Base-by-base conservation (phyloP, 2,797 vertebrate genomes). In the Hoplostethus atlanticus region DNA sequence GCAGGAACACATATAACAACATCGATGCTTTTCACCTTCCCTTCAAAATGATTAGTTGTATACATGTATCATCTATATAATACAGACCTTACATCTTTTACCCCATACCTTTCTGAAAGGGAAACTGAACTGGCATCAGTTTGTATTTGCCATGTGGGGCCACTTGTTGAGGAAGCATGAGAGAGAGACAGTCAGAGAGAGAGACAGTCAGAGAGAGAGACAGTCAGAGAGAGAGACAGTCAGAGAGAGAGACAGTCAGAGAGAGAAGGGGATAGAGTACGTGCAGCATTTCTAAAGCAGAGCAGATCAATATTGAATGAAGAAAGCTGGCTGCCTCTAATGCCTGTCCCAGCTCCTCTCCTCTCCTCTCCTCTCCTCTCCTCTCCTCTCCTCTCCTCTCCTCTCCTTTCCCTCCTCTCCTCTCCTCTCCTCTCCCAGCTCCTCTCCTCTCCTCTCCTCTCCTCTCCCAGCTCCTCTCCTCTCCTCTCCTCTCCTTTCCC, bases 221-320 rank as follows among this genome's bases (percentile, higher is more conserved):
- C 21, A 21, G 21, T 21, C 21, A 58, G 55, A 74, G 21, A 47
- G 50, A 72, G 64, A 56, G 34, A 51, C 34, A 34, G 31, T 34
- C 4, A 34, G 57, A 67, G 28, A 63, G 51, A 73, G 54, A 30
- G 68, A 10, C 55, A 51, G 42, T 8, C 15, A 10, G 21, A 3
- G 12, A 53, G 10, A n/a, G 28, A 47, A 3, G 47, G 34, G 13
- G 44, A 15, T 7, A 25, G 28, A 16, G 42, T 76, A 62, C 64
- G 36, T 64, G 79, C 73, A 77, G 68, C 73, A 58, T 76, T 79
- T 81, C 64, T 81, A 73, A 92, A 89, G 75, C 76, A 79, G 16
- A 77, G 38, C 54, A 51, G 83, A 92, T 93, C 88, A 86, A 93
- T 92, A 91, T 46, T 84, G 71, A 84, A 87, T 92, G 85, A 92